Base-by-base conservation (phyloP, 1,140 invertebrate species). In the Orussus abietinus region DNA sequence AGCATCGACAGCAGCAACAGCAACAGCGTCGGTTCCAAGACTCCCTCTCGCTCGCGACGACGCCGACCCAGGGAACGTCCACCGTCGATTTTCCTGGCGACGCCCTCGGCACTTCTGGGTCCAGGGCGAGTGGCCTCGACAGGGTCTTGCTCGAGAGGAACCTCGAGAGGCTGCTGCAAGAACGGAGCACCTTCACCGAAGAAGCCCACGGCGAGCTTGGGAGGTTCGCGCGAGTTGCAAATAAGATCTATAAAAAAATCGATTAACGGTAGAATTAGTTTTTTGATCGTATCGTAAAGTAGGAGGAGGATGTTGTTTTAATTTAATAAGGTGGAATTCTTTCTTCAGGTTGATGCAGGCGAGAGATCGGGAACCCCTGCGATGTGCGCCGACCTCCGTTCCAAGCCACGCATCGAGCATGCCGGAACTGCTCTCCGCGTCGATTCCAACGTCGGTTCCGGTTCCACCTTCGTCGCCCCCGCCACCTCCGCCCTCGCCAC, bases 321-420 rank as follows among this genome's bases (percentile, higher is more conserved):
- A n/a, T n/a, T n/a, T n/a, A n/a, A n/a, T n/a, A n/a, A 28, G 38
- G 17, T 40, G 36, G 7, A 52, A 59, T 51, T 56, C 41, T 13
- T 58, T 72, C 45, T 71, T 68, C 49, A 77, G 78, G 45, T 57
- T 81, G 30, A 69, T 80, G 51, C 74, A 76, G 37, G 75, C 76
- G 0, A 66, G 77, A 44, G 79, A 80, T 48, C 56, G 80, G 47
- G 80, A 83, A 43, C 79, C 81, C 2, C 51, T 83, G 11, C 77
- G 64, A 12, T 74, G 68, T 46, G 50, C 66, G 29, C 68, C 60
- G 14, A 70, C 51, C 31, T 59, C 52, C 30, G 55, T 60, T 18
- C 69, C 75, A 4, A 65, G 61, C 4, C 78, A 79, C 44, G 76
- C 78, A n/a, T 76, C 78, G n/a, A 82, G 80, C 9, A 80, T 84